A percentile compares a stretch with the other conserved stretches of the same genome.
phyloP scores from a whole-genome alignment of 1,140 invertebrate genomes.

The Drosophila pectinifera region DNA sequence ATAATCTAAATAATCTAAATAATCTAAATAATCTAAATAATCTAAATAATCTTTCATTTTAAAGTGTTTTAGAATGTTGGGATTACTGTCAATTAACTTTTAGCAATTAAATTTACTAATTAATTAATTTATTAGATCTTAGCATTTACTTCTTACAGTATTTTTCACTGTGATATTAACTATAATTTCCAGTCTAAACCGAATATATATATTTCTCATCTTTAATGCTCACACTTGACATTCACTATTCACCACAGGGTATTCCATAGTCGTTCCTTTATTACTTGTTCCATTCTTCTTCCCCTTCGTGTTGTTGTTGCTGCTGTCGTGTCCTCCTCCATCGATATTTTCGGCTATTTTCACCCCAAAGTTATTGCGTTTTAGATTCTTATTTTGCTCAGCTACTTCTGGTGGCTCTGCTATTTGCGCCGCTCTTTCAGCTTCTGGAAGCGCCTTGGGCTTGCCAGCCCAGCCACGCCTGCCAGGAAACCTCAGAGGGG shows the following conservation, averaged over 20 bases:
- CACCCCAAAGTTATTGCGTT: conserved; percentile 83
- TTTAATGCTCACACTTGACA: no score
- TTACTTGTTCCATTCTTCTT: conserved; percentile 9
- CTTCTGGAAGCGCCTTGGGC: conserved; percentile 54
- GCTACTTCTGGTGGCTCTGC: conserved; percentile 33
- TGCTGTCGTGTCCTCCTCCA: conserved; percentile 64
- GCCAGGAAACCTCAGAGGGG: conserved; percentile 30
- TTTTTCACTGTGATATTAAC: no score
- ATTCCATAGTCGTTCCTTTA: neutral
- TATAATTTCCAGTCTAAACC: no score
- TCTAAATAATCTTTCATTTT: no score
- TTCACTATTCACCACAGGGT: conserved; percentile 1
- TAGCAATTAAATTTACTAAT: neutral
- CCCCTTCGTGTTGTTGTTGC: conserved; percentile 26
- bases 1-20: no score
- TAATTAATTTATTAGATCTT: no score
- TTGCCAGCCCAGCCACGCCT: conserved; percentile 51
- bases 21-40: no score
- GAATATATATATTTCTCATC: no score
- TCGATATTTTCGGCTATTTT: conserved; percentile 84
- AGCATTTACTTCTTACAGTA: no score
- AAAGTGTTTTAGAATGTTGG: no score
- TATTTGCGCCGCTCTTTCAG: conserved; percentile 33
- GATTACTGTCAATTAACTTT: no score
- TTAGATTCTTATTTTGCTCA: conserved; percentile 71